Evolutionary conservation across 92 coral and sea anemone genomes (phyloP).

Genomic region (Parazoanthus darwini): DNA sequence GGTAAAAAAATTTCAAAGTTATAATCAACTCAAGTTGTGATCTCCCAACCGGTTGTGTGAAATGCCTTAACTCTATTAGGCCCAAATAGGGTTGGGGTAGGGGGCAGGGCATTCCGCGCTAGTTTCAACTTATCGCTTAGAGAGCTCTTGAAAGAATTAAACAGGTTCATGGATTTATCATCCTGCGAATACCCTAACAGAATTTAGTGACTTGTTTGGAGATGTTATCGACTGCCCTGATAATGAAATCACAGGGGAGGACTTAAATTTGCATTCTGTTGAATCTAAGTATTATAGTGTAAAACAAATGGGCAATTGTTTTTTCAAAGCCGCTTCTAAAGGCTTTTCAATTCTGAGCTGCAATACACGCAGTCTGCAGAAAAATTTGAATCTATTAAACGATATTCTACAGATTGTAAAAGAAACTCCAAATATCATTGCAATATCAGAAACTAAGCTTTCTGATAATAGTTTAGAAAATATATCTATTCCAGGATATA

Average conservation of each 20-base stretch:
- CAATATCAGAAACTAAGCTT: constrained; percentile 37
- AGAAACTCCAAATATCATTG: constrained; percentile 30
- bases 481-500: constrained; percentile 42
- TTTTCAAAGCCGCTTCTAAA: neutral
- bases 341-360: constrained; percentile 32
- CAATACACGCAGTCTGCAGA: constrained; percentile 22
- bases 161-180: constrained; percentile 5
- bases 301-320: constrained; percentile 3
- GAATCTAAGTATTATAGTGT: neutral
- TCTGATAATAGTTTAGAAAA: constrained; percentile 24
- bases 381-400: constrained; percentile 40
- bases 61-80: no score
- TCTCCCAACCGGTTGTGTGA: no score
- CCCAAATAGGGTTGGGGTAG: no score
- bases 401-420: constrained; percentile 31
- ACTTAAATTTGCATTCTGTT: neutral
- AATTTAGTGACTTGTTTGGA: neutral
- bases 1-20: no score
- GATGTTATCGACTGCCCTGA: constrained; percentile 3
- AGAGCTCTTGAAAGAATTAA: neutral
- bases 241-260: neutral
- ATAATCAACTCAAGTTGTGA: no score
- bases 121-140: neutral
- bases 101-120: no score
- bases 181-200: neutral